These are phyloP conservation scores for Teinopalpus imperialis DNA, from an alignment of 2,888 invertebrate genomes.

Conservation along the genomic window DNA sequence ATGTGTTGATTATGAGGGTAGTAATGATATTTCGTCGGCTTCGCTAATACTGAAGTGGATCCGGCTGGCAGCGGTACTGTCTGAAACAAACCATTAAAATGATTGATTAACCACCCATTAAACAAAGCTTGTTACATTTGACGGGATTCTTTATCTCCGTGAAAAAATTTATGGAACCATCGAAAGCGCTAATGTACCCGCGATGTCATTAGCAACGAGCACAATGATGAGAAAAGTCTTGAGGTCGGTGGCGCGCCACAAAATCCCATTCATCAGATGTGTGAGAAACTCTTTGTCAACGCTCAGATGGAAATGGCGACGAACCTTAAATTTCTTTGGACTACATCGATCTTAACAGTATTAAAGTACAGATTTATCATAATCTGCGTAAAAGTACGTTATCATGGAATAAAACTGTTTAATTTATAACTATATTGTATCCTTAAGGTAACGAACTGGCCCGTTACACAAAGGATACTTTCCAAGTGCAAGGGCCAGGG, in stretches of 20 bases:
- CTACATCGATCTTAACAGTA: slow-evolving; percentile 19
- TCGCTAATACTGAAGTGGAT: slow-evolving; percentile 87
- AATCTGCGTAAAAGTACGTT: too few relatives aligned
- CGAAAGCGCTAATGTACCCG: slow-evolving; percentile 55
- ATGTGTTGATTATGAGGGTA: slow-evolving; percentile 97
- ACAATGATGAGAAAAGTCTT: slow-evolving; percentile 61
- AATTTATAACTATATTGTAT: too few relatives aligned
- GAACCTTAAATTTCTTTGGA: slow-evolving; percentile 41
- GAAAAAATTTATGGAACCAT: slow-evolving; percentile 43
- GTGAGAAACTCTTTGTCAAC: slow-evolving; percentile 53
- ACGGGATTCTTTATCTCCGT: slow-evolving; percentile 27
- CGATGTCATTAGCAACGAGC: slow-evolving; percentile 55
- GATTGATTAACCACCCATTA: slow-evolving; percentile 28
- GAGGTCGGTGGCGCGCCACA: slow-evolving; percentile 47
- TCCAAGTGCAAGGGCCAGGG: too few relatives aligned
- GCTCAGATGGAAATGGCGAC: slow-evolving; percentile 45
- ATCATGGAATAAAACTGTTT: too few relatives aligned
- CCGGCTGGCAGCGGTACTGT: slow-evolving; percentile 86
- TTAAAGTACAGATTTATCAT: not conserved
- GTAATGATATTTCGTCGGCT: slow-evolving; percentile 96
- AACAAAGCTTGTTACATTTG: slow-evolving; percentile 27
- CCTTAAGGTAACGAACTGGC: too few relatives aligned
- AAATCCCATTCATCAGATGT: slow-evolving; percentile 46
- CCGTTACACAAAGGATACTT: too few relatives aligned
- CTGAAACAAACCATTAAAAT: slow-evolving; percentile 71